Evolutionary conservation across 2,888 invertebrate genomes (phyloP).

Genomic region (Caenorhabditis angaria): DNA sequence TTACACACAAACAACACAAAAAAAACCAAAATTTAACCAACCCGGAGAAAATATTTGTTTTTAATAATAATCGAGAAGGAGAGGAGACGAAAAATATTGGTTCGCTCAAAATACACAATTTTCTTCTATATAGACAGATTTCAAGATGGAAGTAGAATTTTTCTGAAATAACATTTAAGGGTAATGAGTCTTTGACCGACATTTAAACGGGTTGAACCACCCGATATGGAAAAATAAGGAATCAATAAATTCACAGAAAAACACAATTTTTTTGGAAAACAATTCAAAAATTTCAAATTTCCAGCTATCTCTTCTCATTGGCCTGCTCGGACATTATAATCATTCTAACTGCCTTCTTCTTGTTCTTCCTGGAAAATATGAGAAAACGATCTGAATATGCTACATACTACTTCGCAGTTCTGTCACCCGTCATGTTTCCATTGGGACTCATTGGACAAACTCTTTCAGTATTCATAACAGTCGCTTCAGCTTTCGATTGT

Average conservation of each 20-base stretch:
- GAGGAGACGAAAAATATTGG: too few relatives aligned
- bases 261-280: neutral
- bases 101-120: too few relatives aligned
- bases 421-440: constrained; percentile 67
- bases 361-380: constrained; percentile 69
- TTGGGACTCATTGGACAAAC: constrained; percentile 60
- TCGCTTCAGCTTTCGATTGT: constrained; percentile 68
- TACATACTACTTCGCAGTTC: constrained; percentile 60
- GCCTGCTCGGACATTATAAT: constrained; percentile 63
- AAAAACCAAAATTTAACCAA: neutral
- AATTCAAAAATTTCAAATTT: constrained; percentile 9
- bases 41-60: neutral
- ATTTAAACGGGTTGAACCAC: too few relatives aligned
- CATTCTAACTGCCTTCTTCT: constrained; percentile 67
- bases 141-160: too few relatives aligned
- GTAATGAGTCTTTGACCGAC: too few relatives aligned
- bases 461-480: constrained; percentile 65
- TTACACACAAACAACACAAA: too few relatives aligned
- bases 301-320: constrained; percentile 64
- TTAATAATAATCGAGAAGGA: too few relatives aligned
- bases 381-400: constrained; percentile 59
- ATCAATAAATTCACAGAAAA: neutral
- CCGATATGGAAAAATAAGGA: too few relatives aligned
- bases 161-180: too few relatives aligned
- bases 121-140: too few relatives aligned